Evolutionary conservation across 1,140 invertebrate species (phyloP), one percentile per base, ranked within the genome.

Genomic region (Aleiodes sp.): DNA sequence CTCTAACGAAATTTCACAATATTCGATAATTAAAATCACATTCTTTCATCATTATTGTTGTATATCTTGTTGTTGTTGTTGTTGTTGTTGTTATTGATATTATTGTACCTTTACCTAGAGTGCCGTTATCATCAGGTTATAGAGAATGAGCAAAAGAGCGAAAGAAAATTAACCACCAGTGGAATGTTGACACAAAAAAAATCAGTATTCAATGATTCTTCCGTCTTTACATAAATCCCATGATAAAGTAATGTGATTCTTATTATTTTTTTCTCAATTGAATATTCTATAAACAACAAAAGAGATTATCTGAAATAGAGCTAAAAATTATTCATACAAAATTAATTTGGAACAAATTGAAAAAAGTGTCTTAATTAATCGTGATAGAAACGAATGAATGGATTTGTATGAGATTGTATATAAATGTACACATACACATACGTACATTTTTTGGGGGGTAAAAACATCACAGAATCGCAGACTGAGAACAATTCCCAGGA

Each of bases 51-150:
- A 28, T 29, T 59, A 31, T 16, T 59, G 56, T 59, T 59, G 56
- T 59, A 28, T 31, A 28, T 59, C n/a, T 29, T 65, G 64, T 67
- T 65, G 64, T 59, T 35, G n/a, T 35, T 60, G 28, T 43, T 39
- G 56, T 60, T 59, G 31, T 65, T 57, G 39, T 64, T 59, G 29
- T 56, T 70, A 31, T 57, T 59, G 52, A 43, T 59, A 52, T 43
- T 60, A 24, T 59, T 56, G 35, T 35, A 39, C 19, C 28, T 59
- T 60, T 37, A 60, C 65, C 63, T 65, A 65, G 63, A 52, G 41
- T 65, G 63, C 63, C 24, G 63, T 65, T 65, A 33, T 26, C 43
- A 65, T n/a, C 62, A 26, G 37, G 26, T 21, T 29, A 65, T 16
- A 65, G 46, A 52, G 16, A 52, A 52, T 24, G 26, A 52, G 14